phyloP scores from a whole-genome alignment of 1,140 invertebrate species.

The Ips typographus region DNA sequence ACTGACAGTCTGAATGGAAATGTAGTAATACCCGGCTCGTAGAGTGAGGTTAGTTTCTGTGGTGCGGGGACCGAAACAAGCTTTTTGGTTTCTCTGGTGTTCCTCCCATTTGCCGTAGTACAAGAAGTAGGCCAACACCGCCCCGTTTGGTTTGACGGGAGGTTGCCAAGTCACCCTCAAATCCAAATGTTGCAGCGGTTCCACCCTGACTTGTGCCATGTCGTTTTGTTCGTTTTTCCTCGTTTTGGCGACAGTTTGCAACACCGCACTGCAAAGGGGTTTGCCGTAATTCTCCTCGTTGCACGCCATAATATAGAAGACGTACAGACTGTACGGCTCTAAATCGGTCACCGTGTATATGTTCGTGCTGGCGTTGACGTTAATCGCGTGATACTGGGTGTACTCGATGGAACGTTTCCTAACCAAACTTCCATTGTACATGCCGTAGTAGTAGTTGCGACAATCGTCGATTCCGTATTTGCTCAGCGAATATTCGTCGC shows the following conservation, averaged over 20 bases:
- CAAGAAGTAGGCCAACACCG: slow-evolving; percentile 63
- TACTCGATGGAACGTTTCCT: too few relatives aligned
- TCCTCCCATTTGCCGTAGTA: slow-evolving; percentile 51
- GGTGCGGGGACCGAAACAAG: too few relatives aligned
- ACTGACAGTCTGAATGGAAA: slow-evolving; percentile 63
- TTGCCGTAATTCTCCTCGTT: slow-evolving; percentile 46
- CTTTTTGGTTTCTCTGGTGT: slow-evolving; percentile 21
- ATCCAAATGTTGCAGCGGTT: slow-evolving; percentile 46
- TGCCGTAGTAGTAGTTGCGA: slow-evolving; percentile 32
- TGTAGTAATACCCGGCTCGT: too few relatives aligned
- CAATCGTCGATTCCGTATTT: slow-evolving; percentile 34
- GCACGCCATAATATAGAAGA: slow-evolving; percentile 57
- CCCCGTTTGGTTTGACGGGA: slow-evolving; percentile 63
- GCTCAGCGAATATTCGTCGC: slow-evolving; percentile 23
- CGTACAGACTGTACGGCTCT: slow-evolving; percentile 55
- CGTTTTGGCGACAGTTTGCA: slow-evolving; percentile 49
- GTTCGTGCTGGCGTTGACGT: too few relatives aligned
- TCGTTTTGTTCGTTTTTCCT: slow-evolving; percentile 48
- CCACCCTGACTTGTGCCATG: slow-evolving; percentile 43
- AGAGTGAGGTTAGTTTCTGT: too few relatives aligned
- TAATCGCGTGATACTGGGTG: too few relatives aligned
- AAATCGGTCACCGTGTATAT: slow-evolving; percentile 50
- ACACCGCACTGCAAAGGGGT: slow-evolving; percentile 44
- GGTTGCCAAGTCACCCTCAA: slow-evolving; percentile 60
- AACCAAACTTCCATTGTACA: too few relatives aligned